Evolutionary conservation across 2,113 vertebrate genomes (phyloP).

Genomic region (Crotophaga sulcirostris): DNA sequence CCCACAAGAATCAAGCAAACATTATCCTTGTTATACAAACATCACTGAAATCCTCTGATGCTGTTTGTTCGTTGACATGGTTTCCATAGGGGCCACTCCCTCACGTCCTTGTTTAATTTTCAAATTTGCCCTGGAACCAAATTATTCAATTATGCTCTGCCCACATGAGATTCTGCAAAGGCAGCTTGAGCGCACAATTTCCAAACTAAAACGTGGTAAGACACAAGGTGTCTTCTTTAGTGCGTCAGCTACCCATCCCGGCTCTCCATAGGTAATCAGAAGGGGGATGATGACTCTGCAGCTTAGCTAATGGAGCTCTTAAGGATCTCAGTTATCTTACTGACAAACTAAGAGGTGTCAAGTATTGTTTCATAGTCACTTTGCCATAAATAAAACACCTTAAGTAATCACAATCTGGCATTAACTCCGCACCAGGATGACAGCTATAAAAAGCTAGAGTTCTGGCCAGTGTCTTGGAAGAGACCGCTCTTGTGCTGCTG

Average conservation of each 20-base stretch:
- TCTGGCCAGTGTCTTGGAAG: not conserved
- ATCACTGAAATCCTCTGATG: slow-evolving; percentile 39
- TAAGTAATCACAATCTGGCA: not conserved
- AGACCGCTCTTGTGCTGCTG: not conserved
- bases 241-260: not conserved
- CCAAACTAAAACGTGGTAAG: not conserved
- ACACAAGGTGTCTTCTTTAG: not conserved
- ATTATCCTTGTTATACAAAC: slow-evolving; percentile 48
- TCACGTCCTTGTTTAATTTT: slow-evolving; percentile 46
- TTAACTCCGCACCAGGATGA: not conserved
- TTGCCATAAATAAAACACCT: not conserved
- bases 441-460: not conserved
- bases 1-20: slow-evolving; percentile 29
- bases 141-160: slow-evolving; percentile 34
- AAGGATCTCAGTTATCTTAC: not conserved
- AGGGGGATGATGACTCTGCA: not conserved
- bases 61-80: slow-evolving; percentile 20
- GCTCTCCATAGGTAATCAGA: not conserved
- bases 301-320: not conserved
- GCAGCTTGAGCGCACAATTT: not conserved
- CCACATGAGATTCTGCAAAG: not conserved
- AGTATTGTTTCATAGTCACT: not conserved
- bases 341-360: not conserved
- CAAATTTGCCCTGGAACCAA: slow-evolving; percentile 43
- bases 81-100: slow-evolving; percentile 33